phyloP scores from a whole-genome alignment of 2,113 vertebrate genomes.

The Hemichromis elongatus region DNA sequence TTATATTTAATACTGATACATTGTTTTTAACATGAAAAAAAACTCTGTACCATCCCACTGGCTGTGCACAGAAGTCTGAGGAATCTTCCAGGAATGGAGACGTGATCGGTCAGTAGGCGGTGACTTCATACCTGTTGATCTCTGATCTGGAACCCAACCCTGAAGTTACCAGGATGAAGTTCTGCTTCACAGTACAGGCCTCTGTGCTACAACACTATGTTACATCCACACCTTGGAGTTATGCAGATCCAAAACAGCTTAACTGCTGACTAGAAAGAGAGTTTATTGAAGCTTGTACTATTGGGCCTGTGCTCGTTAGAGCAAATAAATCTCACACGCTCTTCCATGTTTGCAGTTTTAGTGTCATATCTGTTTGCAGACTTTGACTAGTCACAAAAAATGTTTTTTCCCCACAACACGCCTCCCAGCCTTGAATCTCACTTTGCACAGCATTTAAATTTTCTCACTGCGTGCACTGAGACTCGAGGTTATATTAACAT shows the following conservation, averaged over 20 bases:
- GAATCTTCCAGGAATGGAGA: neutral
- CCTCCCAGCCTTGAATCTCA: neutral
- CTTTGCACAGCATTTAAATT: neutral
- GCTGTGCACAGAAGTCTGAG: neutral
- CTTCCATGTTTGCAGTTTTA: neutral
- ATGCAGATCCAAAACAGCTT: neutral
- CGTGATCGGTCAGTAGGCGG: fast-evolving
- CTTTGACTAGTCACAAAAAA: neutral
- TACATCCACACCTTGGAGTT: neutral
- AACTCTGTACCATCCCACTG: no score
- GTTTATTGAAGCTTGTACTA: neutral
- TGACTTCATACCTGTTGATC: neutral
- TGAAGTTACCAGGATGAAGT: neutral
- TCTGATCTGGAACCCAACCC: neutral
- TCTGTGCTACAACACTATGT: neutral
- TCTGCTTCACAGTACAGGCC: neutral
- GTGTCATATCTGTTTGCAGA: neutral
- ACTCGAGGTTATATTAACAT: neutral
- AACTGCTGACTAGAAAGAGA: neutral
- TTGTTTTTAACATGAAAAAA: no score
- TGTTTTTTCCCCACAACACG: neutral
- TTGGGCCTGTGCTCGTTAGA: neutral
- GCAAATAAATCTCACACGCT: neutral
- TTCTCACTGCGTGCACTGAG: neutral
- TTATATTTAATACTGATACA: no score